Evolutionary conservation across 2,113 vertebrate species (phyloP).

Genomic region (Edolisoma coerulescens): DNA sequence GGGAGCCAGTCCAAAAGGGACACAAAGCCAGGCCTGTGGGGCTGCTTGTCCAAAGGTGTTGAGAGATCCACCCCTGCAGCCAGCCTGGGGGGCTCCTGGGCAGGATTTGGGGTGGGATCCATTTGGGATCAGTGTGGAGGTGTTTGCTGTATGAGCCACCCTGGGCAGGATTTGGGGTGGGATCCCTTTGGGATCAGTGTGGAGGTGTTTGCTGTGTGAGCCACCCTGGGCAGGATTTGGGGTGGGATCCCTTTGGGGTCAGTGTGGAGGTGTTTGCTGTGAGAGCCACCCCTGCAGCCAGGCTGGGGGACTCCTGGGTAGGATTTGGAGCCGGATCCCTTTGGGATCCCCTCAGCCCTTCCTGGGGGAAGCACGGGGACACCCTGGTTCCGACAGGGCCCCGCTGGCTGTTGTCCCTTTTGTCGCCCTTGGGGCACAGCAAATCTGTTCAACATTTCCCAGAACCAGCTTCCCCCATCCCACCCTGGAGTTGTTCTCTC

Average conservation of each 20-base stretch:
- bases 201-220: neutral
- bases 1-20: neutral
- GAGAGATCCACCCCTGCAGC: neutral
- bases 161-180: neutral
- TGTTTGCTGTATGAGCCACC: neutral
- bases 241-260: neutral
- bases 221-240: neutral
- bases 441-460: neutral
- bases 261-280: no score
- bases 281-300: no score
- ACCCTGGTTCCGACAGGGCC: rapidly evolving
- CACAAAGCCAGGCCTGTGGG: neutral
- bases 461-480: rapidly evolving
- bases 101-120: neutral
- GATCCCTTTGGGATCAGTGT: neutral
- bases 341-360: neutral
- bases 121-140: neutral
- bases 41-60: neutral
- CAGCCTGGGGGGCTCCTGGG: neutral
- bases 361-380: rapidly evolving
- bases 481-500: neutral
- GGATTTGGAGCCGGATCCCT: no score
- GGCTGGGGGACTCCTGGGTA: no score
- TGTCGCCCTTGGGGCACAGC: rapidly evolving
- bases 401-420: no score